Conservation (phyloP, 2,797 vertebrate genomes). For the Takifugu ocellatus region DNA sequence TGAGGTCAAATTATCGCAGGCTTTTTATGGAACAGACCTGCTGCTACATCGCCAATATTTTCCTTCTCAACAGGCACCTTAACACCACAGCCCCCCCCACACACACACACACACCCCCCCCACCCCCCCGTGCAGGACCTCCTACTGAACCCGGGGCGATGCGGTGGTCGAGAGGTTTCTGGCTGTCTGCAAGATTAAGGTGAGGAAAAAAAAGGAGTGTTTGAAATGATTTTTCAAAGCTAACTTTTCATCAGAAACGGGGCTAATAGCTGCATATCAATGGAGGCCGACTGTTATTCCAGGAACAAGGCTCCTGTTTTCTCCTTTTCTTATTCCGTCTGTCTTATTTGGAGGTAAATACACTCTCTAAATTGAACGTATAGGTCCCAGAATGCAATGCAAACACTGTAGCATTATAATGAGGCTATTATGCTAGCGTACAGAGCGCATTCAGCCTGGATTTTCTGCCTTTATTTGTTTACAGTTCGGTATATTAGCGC, state of each 20-base stretch:
- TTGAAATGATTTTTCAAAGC: too few relatives aligned
- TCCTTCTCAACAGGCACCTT: conserved; percentile 5
- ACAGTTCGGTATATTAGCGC: background rate
- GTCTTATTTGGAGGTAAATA: background rate
- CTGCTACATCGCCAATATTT: conserved; percentile 11
- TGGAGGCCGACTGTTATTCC: too few relatives aligned
- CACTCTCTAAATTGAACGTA: background rate
- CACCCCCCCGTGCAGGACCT: conserved; percentile 46
- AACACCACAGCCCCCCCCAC: conserved; percentile 44
- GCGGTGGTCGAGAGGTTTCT: too few relatives aligned
- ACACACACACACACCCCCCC: too few relatives aligned
- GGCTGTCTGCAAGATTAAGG: too few relatives aligned
- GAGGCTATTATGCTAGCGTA: background rate
- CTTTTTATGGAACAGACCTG: conserved; percentile 42
- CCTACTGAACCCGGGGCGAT: conserved; percentile 16
- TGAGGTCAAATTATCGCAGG: conserved; percentile 36
- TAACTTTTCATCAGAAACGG: too few relatives aligned
- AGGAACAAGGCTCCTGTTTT: too few relatives aligned
- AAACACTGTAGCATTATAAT: background rate
- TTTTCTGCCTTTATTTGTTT: background rate
- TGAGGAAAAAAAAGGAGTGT: too few relatives aligned
- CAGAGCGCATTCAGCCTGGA: background rate
- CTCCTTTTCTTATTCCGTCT: background rate
- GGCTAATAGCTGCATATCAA: too few relatives aligned
- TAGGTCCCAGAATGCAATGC: background rate